Evolutionary conservation across 1,140 invertebrate genomes (phyloP).

Genomic region (Metopolophium dirhodum): DNA sequence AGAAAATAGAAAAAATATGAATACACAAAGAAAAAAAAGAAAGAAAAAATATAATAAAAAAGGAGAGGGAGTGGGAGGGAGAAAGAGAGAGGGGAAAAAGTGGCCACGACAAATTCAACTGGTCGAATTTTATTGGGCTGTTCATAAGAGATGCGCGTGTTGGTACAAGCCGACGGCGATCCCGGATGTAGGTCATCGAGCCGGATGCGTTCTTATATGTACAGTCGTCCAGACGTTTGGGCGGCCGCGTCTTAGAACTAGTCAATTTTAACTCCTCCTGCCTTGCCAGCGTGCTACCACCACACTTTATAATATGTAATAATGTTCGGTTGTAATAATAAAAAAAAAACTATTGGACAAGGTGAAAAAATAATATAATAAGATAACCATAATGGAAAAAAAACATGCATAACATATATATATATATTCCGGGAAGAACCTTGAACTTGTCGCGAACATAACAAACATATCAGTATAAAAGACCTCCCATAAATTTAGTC

Average conservation of each 20-base stretch:
- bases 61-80: neutral
- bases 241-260: slow-evolving; percentile 41
- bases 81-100: neutral
- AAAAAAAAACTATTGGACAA: neutral
- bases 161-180: slow-evolving; percentile 36
- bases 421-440: slow-evolving; percentile 26
- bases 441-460: slow-evolving; percentile 45
- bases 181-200: slow-evolving; percentile 57
- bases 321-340: neutral
- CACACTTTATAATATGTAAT: neutral
- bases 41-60: neutral
- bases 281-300: neutral
- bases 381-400: neutral
- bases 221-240: slow-evolving; percentile 44
- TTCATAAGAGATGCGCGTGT: slow-evolving; percentile 33
- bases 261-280: slow-evolving; percentile 16
- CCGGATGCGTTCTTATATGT: slow-evolving; percentile 34
- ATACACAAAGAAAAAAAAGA: neutral
- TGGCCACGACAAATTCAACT: slow-evolving; percentile 42
- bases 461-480: neutral
- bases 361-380: neutral
- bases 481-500: neutral
- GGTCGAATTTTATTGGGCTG: slow-evolving; percentile 55
- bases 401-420: neutral
- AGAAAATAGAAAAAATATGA: neutral